Evolutionary conservation across 2,113 vertebrate genomes (phyloP).

Genomic region (Oncorhynchus nerka): DNA sequence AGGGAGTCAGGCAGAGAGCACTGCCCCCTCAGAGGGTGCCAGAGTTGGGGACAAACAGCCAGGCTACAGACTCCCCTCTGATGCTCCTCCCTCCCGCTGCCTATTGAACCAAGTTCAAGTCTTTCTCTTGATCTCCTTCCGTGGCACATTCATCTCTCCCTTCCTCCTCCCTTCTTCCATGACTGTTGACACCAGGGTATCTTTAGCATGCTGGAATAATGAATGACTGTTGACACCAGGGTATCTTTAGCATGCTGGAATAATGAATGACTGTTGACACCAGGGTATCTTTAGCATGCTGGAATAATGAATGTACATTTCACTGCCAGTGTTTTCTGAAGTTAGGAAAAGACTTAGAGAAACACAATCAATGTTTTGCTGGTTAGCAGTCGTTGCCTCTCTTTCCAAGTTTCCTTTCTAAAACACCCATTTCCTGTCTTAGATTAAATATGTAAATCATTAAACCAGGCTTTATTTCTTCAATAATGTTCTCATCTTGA

Average conservation of each 20-base stretch:
- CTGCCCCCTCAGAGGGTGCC: slow-evolving; percentile 56
- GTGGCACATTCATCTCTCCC: background rate
- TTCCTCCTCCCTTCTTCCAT: slow-evolving; percentile 5
- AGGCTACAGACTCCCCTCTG: slow-evolving; percentile 13
- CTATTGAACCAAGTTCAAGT: background rate
- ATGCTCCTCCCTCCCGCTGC: too few relatives aligned
- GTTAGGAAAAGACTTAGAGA: slow-evolving; percentile 39
- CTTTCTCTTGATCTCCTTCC: background rate
- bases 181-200: too few relatives aligned
- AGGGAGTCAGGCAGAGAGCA: slow-evolving; percentile 3
- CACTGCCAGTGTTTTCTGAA: slow-evolving; percentile 36
- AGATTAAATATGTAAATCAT: slow-evolving; percentile 76
- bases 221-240: too few relatives aligned
- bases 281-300: slow-evolving; percentile 39
- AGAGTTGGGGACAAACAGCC: slow-evolving; percentile 17
- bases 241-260: too few relatives aligned
- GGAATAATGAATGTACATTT: slow-evolving; percentile 42
- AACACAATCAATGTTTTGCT: slow-evolving; percentile 54
- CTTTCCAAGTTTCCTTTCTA: slow-evolving; percentile 56
- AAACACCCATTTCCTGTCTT: slow-evolving; percentile 34
- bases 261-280: too few relatives aligned
- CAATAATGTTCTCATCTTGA: slow-evolving; percentile 70
- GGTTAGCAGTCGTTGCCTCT: slow-evolving; percentile 61
- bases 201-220: too few relatives aligned
- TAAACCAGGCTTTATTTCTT: slow-evolving; percentile 67